Conservation (phyloP, 2,888 invertebrate genomes). For the Arctia plantaginis region DNA sequence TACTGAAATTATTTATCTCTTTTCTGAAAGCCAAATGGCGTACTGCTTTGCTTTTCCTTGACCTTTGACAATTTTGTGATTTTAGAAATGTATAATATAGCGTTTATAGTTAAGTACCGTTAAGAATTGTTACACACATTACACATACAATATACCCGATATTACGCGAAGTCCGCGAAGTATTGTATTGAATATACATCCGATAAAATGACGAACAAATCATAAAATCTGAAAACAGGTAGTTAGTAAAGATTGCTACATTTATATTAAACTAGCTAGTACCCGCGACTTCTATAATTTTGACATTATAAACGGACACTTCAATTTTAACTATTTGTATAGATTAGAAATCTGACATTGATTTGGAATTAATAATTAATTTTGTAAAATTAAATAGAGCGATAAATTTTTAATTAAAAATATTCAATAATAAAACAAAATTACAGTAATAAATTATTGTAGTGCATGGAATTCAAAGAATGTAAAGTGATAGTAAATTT, state of each 20-base stretch:
- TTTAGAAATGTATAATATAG: no score
- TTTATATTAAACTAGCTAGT: constrained; percentile 22
- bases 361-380: neutral
- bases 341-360: no score
- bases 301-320: no score
- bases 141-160: no score
- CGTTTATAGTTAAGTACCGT: no score
- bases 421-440: neutral
- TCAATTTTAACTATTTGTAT: no score
- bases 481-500: constrained; percentile 21
- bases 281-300: no score
- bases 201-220: no score
- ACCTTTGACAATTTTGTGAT: no score
- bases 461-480: neutral
- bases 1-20: neutral
- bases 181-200: no score
- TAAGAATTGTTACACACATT: no score
- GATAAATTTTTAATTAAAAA: neutral
- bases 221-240: neutral
- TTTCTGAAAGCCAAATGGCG: neutral
- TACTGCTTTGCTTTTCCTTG: neutral
- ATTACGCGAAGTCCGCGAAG: no score
- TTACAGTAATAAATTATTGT: neutral
- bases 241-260: neutral
- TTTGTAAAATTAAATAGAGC: neutral